Evolutionary conservation across 2,113 vertebrate genomes (phyloP), one percentile per base, ranked within the genome.

Genomic region (Lipotes vexillifer): DNA sequence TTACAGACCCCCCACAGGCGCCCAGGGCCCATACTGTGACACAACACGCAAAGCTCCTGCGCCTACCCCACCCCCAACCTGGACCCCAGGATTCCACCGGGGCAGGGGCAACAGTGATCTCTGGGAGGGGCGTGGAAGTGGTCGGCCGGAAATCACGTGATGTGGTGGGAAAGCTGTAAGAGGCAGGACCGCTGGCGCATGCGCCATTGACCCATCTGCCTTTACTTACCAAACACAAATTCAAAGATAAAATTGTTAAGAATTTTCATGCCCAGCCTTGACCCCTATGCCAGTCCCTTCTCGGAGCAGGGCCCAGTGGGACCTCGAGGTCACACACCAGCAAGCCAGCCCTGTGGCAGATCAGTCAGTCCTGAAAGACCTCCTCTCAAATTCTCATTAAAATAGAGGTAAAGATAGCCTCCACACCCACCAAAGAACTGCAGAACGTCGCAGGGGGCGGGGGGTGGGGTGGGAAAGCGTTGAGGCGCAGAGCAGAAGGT

Each of bases 1-100:
- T 20, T 20, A 46, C 1, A 33, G 41, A 59, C 0, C 12, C 12
- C 25, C 86, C 66, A 59, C 4, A 68, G 27, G 17, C 0, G 0
- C 12, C 18, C n/a, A 36, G 5, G 13, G 8, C 23, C 27, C 27
- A 14, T 46, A 31, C 21, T 2, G 9, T 0, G 6, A 38, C 9
- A 55, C 9, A 49, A 10, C 15, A 25, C 0, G 1, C 55, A 83
- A 57, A 94, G 3, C 0, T 0, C 29, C 25, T n/a, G 8, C 0
- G 1, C 12, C 44, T 21, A 71, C 1, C n/a, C 15, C 5, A 66
- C 11, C 8, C 29, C 11, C 46, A 38, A 46, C 0, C 15, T 6
- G 23, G 65, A 8, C 2, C 17, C 20, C 31, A 20, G 23, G 13
- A 33, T 10, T 6, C 87, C 17, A 18, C 1, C 2, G 2, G 10